Evolutionary conservation across 2,888 invertebrate species (phyloP).

Genomic region (Hyppa rectilinea): DNA sequence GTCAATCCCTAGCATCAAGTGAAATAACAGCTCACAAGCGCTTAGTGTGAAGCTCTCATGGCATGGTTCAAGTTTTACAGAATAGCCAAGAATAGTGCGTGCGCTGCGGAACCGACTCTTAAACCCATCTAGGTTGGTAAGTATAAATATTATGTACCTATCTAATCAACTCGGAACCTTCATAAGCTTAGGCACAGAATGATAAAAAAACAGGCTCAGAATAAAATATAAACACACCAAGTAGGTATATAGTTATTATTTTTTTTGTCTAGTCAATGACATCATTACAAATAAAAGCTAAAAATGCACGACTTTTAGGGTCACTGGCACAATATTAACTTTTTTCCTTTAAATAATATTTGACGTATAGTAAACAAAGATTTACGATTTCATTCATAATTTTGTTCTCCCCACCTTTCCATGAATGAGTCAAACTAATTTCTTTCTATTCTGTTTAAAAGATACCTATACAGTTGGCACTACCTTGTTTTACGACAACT

Average conservation of each 20-base stretch:
- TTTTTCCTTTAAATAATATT: slow-evolving; percentile 21
- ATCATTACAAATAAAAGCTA: not conserved
- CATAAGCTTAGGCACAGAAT: not conserved
- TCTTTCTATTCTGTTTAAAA: slow-evolving; percentile 59
- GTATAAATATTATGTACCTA: not conserved
- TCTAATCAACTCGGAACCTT: not conserved
- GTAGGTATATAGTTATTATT: too few species aligned
- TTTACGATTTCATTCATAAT: slow-evolving; percentile 60
- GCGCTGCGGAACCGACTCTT: not conserved
- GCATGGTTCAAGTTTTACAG: too few species aligned
- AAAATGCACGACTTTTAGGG: slow-evolving; percentile 12
- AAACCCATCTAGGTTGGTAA: not conserved
- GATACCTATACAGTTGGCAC: slow-evolving; percentile 60
- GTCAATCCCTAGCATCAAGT: too few species aligned
- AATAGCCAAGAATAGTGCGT: too few species aligned
- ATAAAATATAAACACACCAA: too few species aligned
- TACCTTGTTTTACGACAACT: slow-evolving; percentile 41
- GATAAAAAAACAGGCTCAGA: too few species aligned
- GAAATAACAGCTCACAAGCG: too few species aligned
- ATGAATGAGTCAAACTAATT: slow-evolving; percentile 63
- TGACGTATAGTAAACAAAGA: slow-evolving; percentile 57
- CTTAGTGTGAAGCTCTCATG: too few species aligned
- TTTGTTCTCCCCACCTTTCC: slow-evolving; percentile 50
- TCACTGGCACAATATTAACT: slow-evolving; percentile 25
- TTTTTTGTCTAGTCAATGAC: not conserved